Base-by-base conservation (phyloP, 2,888 invertebrate species). In the Monochamus alternatus region DNA sequence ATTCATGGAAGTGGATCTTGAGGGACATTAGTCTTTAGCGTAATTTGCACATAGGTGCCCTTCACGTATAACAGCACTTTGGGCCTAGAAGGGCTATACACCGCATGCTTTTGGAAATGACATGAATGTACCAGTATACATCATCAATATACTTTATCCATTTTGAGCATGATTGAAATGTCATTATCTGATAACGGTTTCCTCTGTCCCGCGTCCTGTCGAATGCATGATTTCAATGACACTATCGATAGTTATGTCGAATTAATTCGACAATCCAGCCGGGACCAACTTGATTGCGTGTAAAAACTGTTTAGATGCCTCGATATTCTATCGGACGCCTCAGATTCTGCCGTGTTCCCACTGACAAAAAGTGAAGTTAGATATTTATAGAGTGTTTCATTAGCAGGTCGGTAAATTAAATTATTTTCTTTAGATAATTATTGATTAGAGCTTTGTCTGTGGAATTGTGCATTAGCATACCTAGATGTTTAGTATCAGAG, bases 61-160 rank as follows among this genome's bases (percentile, higher is more conserved):
- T 9, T 44, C 9, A 47, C 12, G 12, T 47, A 47, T 12, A 12
- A 12, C 10, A 47, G 47, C 64, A 64, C 47, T 47, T 30, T 47
- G 2, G 38, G 2, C 38, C 7, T 38, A 7, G 22, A 3, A 2
- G 55, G 51, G 51, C 3, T n/a, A n/a, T 51, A 55, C 8, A 55
- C 22, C 31, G 47, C 64, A 64, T 10, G 30, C 64, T 44, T 64
- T 64, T 64, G 64, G 44, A 47, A 44, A 47, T 64, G 64, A 64
- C 64, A 12, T 47, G 64, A 47, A 64, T 47, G 47, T 64, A 64
- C 64, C 62, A 63, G 30, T 64, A 64, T 47, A 30, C 64, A 64
- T 64, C 64, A 64, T 64, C 64, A 64, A 64, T 64, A 64, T 64
- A 64, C 64, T 64, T 64, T 64, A 64, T 47, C 47, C 64, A 30